Evolutionary conservation across 2,888 invertebrate species (phyloP).

Genomic region (Microctonus brassicae): DNA sequence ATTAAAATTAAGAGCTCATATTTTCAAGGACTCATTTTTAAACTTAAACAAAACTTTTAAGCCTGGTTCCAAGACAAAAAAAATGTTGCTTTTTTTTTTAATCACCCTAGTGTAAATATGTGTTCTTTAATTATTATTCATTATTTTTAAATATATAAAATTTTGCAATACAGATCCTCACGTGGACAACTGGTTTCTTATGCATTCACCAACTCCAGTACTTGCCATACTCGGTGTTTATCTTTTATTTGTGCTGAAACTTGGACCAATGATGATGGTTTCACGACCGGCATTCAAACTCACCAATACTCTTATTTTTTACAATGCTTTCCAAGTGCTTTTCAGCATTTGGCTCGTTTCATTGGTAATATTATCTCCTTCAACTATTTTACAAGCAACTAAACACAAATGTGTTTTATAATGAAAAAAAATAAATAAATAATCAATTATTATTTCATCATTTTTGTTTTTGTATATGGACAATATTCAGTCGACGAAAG

Average conservation of each 20-base stretch:
- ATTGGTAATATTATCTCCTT: slow-evolving; percentile 63
- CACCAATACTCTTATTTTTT: slow-evolving; percentile 80
- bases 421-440: neutral
- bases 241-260: slow-evolving; percentile 80
- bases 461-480: slow-evolving; percentile 19
- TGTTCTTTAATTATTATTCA: neutral
- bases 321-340: slow-evolving; percentile 90
- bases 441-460: slow-evolving; percentile 1
- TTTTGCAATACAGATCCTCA: slow-evolving; percentile 75
- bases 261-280: slow-evolving; percentile 83
- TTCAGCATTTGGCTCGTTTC: slow-evolving; percentile 83
- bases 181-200: slow-evolving; percentile 83
- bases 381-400: no score
- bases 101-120: neutral
- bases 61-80: no score
- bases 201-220: slow-evolving; percentile 82
- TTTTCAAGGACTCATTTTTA: no score
- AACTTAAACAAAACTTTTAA: no score
- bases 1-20: no score
- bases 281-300: slow-evolving; percentile 81
- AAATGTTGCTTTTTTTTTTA: no score
- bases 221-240: slow-evolving; percentile 77
- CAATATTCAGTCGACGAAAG: slow-evolving; percentile 45
- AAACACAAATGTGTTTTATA: neutral
- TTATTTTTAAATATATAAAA: neutral